phyloP scores from a whole-genome alignment of 1,140 invertebrate species.

The Copidosoma floridanum region DNA sequence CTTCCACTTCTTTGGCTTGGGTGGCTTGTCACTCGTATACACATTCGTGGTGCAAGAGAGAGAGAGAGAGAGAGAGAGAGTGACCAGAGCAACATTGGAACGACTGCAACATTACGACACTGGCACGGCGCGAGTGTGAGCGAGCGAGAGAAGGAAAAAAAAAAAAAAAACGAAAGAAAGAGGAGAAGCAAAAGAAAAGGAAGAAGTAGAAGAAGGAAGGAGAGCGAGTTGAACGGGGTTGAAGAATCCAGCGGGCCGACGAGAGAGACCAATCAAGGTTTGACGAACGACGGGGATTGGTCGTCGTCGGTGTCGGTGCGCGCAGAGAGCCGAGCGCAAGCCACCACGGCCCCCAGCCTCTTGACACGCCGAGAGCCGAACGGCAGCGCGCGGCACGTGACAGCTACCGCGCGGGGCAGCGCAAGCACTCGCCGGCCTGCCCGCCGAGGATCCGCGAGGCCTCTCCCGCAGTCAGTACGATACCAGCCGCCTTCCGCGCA shows the following conservation, averaged over 20 bases:
- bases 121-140: no score
- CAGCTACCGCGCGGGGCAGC: conserved; percentile 51
- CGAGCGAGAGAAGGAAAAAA: conserved; percentile 28
- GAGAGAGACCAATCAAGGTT: conserved; percentile 62
- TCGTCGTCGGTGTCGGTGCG: conserved; percentile 44
- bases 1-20: no score
- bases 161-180: no score
- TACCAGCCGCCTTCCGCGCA: conserved; percentile 56
- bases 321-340: not conserved
- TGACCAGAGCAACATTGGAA: conserved; percentile 35
- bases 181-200: no score
- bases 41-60: conserved; percentile 32
- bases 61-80: conserved; percentile 6
- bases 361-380: conserved; percentile 36
- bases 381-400: conserved; percentile 51
- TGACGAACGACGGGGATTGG: conserved; percentile 61
- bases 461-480: conserved; percentile 49
- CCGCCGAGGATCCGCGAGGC: conserved; percentile 37
- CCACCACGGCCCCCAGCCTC: not conserved
- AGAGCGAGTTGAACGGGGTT: conserved; percentile 52
- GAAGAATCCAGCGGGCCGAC: conserved; percentile 51
- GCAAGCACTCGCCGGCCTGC: conserved; percentile 18
- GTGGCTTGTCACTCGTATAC: conserved; percentile 39
- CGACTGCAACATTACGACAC: no score
- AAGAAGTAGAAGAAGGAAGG: no score